Base-by-base conservation (phyloP, 1,140 invertebrate genomes). In the Lethrus apterus region DNA sequence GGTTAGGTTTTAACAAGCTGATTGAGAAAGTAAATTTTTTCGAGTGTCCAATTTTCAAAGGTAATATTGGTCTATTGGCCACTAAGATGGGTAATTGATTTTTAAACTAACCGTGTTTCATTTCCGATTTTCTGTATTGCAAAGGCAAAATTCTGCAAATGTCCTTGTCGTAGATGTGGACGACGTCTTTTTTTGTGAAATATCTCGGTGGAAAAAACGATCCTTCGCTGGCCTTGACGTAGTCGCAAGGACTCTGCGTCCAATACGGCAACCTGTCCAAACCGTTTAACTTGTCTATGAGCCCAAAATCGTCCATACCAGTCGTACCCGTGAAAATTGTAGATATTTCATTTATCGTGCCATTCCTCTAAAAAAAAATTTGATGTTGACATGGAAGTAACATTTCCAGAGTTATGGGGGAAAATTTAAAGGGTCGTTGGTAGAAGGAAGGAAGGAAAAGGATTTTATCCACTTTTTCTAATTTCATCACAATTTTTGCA, bases 91-190 rank as follows among this genome's bases (percentile, higher is more conserved):
- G 19, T 13, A 5, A 15, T 34, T 34, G 0, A 15, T 34, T 34
- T 34, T 38, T n/a, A 29, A 13, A 51, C 65, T 67, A 52, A 77
- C 79, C 77, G 59, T 80, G 76, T 71, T 88, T 81, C 36, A 75
- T 68, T 3, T 76, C 70, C 15, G 79, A 73, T 43, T 76, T 71
- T 20, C 80, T 72, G 62, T 88, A 85, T 44, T 80, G 73, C 4
- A 91, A 66, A 0, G 85, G 84, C 50, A 90, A 63, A 1, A 83
- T 77, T n/a, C 88, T 74, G 52, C 88, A 91, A 2, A 91, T 59
- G 62, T 90, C 88, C 60, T 90, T 89, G 54, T 91, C 87, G 62
- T 85, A 93, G 4, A 93, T 59, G 46, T 88, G 75, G 14, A 92
- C 73, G 1, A 80, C 70, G 54, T 90, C 81, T 0, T 76, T 69